These are phyloP conservation scores for Trachymyrmex cornetzi DNA, from an alignment of 1,140 invertebrate genomes.

Conservation along the genomic window DNA sequence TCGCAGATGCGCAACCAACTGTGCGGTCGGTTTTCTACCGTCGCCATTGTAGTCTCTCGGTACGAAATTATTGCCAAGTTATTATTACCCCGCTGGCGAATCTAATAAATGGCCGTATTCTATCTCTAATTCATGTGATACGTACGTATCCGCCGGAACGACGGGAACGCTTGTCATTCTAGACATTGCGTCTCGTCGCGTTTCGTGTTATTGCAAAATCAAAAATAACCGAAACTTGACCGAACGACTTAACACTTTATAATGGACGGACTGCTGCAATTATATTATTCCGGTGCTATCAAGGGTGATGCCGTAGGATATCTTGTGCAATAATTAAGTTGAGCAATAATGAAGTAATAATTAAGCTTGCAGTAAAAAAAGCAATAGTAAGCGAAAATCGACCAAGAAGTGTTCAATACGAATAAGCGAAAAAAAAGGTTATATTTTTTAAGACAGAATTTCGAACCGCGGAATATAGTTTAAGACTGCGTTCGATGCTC, in stretches of 20 bases:
- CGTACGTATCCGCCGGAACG: constrained; percentile 73
- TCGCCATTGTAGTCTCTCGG: constrained; percentile 59
- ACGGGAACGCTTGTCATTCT: constrained; percentile 68
- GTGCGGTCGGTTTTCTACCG: constrained; percentile 65
- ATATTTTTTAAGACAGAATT: no score
- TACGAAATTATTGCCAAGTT: constrained; percentile 72
- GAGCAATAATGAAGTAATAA: background rate
- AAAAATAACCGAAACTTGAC: background rate
- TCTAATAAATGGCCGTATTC: constrained; percentile 72
- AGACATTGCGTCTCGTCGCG: constrained; percentile 20
- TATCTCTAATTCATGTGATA: constrained; percentile 75
- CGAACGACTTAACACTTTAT: background rate
- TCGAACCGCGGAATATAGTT: no score
- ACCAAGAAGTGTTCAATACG: no score
- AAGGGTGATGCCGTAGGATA: background rate
- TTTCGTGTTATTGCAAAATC: constrained; percentile 40
- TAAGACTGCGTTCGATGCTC: no score
- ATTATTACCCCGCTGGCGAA: constrained; percentile 74
- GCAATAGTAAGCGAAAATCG: no score
- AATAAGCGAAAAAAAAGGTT: no score
- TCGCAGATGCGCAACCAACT: constrained; percentile 69
- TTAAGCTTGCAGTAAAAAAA: no score
- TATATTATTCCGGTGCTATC: background rate
- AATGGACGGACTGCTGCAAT: background rate
- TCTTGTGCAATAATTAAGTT: background rate